Percentiles rank a stretch among this genome's conserved stretches.
phyloP scores from a whole-genome alignment of 2,888 invertebrate genomes.

The Thera obeliscata region DNA sequence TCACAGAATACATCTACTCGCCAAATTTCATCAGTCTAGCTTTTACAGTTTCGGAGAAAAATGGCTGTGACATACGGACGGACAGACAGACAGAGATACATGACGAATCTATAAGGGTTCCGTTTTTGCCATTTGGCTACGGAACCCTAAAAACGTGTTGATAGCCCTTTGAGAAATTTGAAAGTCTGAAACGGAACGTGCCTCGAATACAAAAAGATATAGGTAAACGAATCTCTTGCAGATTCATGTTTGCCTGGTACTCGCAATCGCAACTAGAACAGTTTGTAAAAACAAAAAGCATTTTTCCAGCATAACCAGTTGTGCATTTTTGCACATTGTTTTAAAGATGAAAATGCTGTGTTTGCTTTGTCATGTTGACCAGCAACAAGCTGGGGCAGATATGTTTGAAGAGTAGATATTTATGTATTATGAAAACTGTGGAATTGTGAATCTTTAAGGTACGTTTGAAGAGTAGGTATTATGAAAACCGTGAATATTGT shows the following conservation, averaged over 20 bases:
- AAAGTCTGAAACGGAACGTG: slow-evolving; percentile 6
- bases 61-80: no score
- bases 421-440: no score
- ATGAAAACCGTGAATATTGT: no score
- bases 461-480: no score
- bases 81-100: no score
- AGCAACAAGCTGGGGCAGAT: not conserved
- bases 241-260: not conserved
- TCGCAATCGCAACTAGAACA: not conserved
- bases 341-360: not conserved
- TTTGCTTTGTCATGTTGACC: not conserved
- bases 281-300: not conserved
- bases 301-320: not conserved
- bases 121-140: no score
- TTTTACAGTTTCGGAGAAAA: no score
- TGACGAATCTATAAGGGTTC: no score
- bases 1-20: no score
- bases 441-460: no score
- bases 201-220: not conserved
- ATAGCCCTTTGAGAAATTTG: not conserved
- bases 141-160: not conserved
- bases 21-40: no score
- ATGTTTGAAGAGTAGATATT: no score
- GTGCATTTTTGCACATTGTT: not conserved
- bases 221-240: not conserved